phyloP scores from a whole-genome alignment of 2,113 vertebrate genomes.

The Nycticorax nycticorax region DNA sequence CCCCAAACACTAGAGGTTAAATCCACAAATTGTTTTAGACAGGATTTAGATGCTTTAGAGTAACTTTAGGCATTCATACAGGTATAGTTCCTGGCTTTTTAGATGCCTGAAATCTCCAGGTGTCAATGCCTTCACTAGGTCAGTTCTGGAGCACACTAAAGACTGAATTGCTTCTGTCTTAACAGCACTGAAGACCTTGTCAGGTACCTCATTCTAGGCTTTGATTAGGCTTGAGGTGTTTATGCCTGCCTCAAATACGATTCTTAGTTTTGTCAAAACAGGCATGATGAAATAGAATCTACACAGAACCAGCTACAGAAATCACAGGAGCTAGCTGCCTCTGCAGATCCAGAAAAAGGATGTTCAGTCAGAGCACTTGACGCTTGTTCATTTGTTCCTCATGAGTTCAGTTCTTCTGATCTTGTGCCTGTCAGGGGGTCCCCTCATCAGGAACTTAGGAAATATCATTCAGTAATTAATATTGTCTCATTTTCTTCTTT shows the following conservation, averaged over 20 bases:
- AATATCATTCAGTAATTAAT: not conserved
- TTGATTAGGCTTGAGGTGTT: not conserved
- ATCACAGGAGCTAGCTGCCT: not conserved
- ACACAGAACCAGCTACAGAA: not conserved
- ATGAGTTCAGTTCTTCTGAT: not conserved
- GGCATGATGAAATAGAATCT: not conserved
- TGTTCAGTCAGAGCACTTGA: not conserved
- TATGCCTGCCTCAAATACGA: not conserved
- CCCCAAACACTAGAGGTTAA: not conserved
- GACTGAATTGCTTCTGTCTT: not conserved
- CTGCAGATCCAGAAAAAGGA: not conserved
- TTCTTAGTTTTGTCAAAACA: not conserved
- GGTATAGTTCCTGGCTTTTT: not conserved
- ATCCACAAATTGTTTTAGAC: not conserved
- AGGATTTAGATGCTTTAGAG: not conserved
- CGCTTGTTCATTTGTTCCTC: not conserved
- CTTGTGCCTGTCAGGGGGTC: accelerated
- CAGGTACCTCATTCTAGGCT: not conserved
- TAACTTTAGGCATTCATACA: not conserved
- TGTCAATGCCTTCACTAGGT: not conserved
- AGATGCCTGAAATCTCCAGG: not conserved
- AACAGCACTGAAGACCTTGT: not conserved
- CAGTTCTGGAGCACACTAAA: not conserved
- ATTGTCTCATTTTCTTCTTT: not conserved
- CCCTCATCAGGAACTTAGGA: not conserved